A percentile compares a stretch with the other conserved stretches of the same genome.
Evolutionary conservation across 2,888 invertebrate genomes (phyloP).

Genomic region (Zhuqinia jingwanae): DNA sequence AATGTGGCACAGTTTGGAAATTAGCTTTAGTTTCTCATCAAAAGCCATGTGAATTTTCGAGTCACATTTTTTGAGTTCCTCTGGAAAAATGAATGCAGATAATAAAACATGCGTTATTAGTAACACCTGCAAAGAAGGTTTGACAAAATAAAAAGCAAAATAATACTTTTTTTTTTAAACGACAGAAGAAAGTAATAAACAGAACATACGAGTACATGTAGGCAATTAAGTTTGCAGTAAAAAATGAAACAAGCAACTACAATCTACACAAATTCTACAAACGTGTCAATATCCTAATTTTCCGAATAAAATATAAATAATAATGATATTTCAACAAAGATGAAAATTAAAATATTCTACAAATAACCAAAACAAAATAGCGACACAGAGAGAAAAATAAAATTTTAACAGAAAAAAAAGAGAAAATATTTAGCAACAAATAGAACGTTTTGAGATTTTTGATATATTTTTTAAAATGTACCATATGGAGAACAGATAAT

Average conservation of each 20-base stretch:
- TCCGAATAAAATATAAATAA: neutral
- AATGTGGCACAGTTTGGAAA: constrained; percentile 89
- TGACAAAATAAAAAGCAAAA: neutral
- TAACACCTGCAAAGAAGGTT: neutral
- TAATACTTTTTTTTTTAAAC: too few species aligned
- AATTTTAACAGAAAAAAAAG: neutral
- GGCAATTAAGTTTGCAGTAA: too few species aligned
- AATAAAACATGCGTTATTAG: too few species aligned
- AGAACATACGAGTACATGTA: too few species aligned
- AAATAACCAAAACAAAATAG: neutral
- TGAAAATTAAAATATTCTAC: neutral
- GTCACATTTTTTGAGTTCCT: constrained; percentile 88
- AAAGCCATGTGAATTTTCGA: constrained; percentile 86
- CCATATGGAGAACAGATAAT: constrained; percentile 89
- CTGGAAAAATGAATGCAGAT: constrained; percentile 81
- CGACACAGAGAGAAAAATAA: constrained; percentile 6
- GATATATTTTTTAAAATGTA: constrained; percentile 80
- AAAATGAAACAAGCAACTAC: too few species aligned
- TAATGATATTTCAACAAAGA: neutral
- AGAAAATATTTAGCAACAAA: constrained; percentile 16
- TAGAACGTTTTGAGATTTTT: neutral
- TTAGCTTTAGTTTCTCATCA: constrained; percentile 87
- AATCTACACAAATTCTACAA: too few species aligned
- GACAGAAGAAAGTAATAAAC: too few species aligned
- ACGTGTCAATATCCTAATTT: too few species aligned